Conservation (phyloP, 2,797 vertebrate species). For the Aselliscus stoliczkanus region DNA sequence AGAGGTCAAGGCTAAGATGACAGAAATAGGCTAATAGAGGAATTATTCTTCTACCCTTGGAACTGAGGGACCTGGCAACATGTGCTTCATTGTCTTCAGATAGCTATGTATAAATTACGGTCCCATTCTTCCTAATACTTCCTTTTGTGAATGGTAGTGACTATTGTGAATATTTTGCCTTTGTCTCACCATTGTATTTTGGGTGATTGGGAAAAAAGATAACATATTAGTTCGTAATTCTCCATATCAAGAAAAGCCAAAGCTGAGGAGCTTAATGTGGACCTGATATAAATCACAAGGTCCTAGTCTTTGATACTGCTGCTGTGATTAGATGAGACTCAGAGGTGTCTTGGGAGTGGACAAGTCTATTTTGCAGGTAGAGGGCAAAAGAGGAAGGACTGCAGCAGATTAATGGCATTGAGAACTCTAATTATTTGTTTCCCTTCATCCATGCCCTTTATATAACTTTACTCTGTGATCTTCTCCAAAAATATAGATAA, state of each 20-base stretch:
- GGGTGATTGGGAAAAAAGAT: neutral
- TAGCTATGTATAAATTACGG: fast-evolving
- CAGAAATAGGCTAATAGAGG: neutral
- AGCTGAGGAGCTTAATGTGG: neutral
- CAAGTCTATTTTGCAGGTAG: neutral
- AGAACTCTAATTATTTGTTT: neutral
- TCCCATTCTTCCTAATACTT: fast-evolving
- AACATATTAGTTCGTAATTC: neutral
- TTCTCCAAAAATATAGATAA: neutral
- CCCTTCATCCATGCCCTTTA: fast-evolving
- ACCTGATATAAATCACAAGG: neutral
- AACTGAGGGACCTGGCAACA: no score
- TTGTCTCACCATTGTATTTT: neutral
- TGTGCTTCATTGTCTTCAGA: neutral
- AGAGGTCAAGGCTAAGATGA: neutral
- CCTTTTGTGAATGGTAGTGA: neutral
- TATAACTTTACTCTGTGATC: neutral
- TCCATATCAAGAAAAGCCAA: neutral
- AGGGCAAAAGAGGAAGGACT: neutral
- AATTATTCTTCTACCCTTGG: fast-evolving
- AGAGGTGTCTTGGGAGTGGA: fast-evolving
- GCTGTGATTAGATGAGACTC: neutral
- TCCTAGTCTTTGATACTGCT: neutral
- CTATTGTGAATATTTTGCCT: neutral
- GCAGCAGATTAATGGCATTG: neutral